A percentile compares a stretch with the other conserved stretches of the same genome.
Conservation (phyloP, 2,113 vertebrate genomes). For the Rhipidura dahli region DNA sequence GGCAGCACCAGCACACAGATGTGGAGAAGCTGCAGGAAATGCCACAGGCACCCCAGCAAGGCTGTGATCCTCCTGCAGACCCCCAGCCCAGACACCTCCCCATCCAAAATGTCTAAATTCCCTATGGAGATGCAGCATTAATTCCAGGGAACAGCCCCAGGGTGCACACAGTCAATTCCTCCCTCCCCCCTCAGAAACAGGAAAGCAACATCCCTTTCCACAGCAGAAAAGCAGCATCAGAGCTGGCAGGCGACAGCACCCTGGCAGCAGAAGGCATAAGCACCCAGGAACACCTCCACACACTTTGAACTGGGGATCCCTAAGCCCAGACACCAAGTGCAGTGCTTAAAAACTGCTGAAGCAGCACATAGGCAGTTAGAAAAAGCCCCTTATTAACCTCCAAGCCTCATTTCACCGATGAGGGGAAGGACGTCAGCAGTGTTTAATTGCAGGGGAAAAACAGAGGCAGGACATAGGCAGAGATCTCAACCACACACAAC, state of each 20-base stretch:
- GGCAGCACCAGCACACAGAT: accelerated
- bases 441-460: not conserved
- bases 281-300: not conserved
- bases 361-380: not conserved
- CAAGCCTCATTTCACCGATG: not conserved
- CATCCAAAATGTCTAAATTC: not conserved
- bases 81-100: not conserved
- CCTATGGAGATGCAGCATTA: accelerated
- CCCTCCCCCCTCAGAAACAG: accelerated
- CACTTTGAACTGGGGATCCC: not conserved
- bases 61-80: not conserved
- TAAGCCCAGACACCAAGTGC: not conserved
- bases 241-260: not conserved
- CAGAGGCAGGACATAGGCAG: not conserved
- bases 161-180: not conserved
- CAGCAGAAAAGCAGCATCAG: not conserved
- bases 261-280: accelerated
- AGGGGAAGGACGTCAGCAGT: not conserved
- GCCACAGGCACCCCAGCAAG: not conserved
- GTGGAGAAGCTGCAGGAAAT: not conserved
- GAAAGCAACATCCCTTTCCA: not conserved
- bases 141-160: not conserved
- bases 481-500: not conserved
- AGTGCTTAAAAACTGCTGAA: not conserved
- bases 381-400: conserved; percentile 10